Evolutionary conservation across 2,113 vertebrate species (phyloP), one percentile per base, ranked within the genome.

Genomic region (Neodontobutis hainanensis): DNA sequence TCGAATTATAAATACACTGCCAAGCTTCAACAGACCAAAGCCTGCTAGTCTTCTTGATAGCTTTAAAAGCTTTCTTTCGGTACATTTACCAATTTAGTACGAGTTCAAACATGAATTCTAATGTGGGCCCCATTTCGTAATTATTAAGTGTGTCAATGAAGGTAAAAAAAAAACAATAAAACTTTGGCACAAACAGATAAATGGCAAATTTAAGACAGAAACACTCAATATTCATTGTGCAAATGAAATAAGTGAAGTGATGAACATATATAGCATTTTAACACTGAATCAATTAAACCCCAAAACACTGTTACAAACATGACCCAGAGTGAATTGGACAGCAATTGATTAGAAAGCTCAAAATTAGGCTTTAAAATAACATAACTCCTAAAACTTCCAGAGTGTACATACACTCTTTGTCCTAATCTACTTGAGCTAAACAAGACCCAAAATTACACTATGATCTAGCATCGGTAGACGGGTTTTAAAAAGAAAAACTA

Each of bases 21-120:
- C 51, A 49, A 75, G 48, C 55, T 50, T 67, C 34, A 36, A 58
- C n/a, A 48, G 61, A 75, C 61, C 66, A 73, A 81, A 65, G 66
- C 44, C 74, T 70, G 81, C 71, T 86, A 78, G 80, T 66, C 71
- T 56, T 11, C 34, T 67, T 19, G 0, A 5, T 36, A 34, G 36
- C 36, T 36, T 36, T 7, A 55, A 55, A 55, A 36, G n/a, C n/a
- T n/a, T 34, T 4, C 3, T n/a, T 36, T 55, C 34, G 35, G 52
- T 36, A 36, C 12, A 55, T 27, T 27, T 27, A 55, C 34, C 8
- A 36, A 52, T 27, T 52, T 27, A 27, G 19, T 27, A 27, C 19
- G 3, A 34, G 12, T 46, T 46, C 19, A 35, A 52, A 52, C 2
- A 34, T 6, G 35, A 36, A 36, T 55, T 53, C 12, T 55, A 55